Evolutionary conservation across 2,888 invertebrate genomes (phyloP).

Genomic region (Thereva nobilitata): DNA sequence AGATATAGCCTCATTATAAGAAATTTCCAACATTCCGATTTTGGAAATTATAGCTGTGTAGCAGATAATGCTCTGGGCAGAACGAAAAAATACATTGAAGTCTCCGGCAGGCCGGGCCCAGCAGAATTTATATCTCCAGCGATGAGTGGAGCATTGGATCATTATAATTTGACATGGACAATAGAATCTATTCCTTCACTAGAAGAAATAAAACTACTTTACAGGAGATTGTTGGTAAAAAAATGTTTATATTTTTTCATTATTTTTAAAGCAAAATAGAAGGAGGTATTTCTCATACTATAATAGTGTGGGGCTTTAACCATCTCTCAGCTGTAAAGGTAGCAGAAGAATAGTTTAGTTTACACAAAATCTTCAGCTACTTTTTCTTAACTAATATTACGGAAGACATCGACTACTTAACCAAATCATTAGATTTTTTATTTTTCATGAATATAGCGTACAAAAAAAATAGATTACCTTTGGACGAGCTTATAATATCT

Average conservation of each 20-base stretch:
- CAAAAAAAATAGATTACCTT: too few relatives aligned
- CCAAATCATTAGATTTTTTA: too few relatives aligned
- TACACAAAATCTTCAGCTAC: too few relatives aligned
- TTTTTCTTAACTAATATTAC: too few relatives aligned
- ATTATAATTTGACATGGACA: slow-evolving; percentile 68
- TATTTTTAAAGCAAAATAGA: not conserved
- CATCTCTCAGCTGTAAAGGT: too few relatives aligned
- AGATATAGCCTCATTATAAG: slow-evolving; percentile 64
- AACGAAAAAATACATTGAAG: slow-evolving; percentile 65
- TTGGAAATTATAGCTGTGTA: slow-evolving; percentile 66
- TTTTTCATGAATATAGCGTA: too few relatives aligned
- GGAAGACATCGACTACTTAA: too few relatives aligned
- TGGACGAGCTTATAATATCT: too few relatives aligned
- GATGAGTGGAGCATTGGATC: slow-evolving; percentile 64
- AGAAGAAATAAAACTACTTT: slow-evolving; percentile 67
- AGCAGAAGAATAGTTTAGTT: too few relatives aligned
- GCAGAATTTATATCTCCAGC: slow-evolving; percentile 66
- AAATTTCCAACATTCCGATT: slow-evolving; percentile 66
- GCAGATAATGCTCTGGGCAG: slow-evolving; percentile 62
- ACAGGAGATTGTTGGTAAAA: slow-evolving; percentile 65
- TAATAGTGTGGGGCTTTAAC: too few relatives aligned
- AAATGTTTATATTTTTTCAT: slow-evolving; percentile 1
- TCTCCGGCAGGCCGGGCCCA: slow-evolving; percentile 68
- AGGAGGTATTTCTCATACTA: too few relatives aligned
- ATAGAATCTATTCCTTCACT: slow-evolving; percentile 70